Percentiles rank a stretch among this genome's conserved stretches.
phyloP scores from a whole-genome alignment of 2,113 vertebrate species.

The Numida meleagris region DNA sequence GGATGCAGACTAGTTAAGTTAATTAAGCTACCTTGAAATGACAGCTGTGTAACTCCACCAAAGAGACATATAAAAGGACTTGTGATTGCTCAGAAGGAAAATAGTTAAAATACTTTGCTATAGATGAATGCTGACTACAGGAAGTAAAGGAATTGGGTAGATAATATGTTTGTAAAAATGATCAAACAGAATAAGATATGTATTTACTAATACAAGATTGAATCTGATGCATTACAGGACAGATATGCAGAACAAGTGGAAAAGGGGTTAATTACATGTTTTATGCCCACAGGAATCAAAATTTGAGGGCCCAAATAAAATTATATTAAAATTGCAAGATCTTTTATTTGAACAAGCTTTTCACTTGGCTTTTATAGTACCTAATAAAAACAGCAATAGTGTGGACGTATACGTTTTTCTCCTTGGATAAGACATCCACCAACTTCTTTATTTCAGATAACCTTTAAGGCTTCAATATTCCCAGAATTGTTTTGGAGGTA shows the following conservation, averaged over 20 bases:
- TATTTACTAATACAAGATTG: neutral
- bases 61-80: neutral
- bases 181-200: neutral
- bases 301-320: neutral
- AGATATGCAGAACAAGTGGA: neutral
- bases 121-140: neutral
- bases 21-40: neutral
- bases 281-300: neutral
- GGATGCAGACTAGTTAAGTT: neutral
- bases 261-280: neutral
- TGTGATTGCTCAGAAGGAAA: neutral
- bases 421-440: neutral
- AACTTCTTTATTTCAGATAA: neutral
- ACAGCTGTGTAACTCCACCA: neutral
- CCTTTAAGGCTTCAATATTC: neutral
- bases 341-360: neutral
- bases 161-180: neutral
- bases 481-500: neutral
- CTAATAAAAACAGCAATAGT: neutral
- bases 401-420: neutral
- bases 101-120: neutral
- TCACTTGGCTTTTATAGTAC: neutral
- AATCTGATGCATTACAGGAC: neutral
- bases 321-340: neutral
- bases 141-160: neutral